A percentile compares a stretch with the other conserved stretches of the same genome.
Conservation (phyloP, 1,140 invertebrate species). For the Brachionus rotundiformis region DNA sequence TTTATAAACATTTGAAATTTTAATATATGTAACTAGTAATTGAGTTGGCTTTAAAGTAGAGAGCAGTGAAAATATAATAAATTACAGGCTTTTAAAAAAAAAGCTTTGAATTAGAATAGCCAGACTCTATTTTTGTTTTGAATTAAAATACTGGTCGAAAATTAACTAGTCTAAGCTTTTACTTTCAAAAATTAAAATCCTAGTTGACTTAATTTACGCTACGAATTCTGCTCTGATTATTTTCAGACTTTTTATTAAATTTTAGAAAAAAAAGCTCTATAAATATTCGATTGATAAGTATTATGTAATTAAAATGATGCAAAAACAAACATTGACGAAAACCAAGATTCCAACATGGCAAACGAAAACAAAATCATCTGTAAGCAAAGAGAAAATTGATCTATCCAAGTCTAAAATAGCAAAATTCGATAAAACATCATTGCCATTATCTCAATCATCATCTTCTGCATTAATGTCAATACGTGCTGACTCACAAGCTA, state of each 20-base stretch:
- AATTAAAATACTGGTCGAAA: background rate
- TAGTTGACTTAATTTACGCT: conserved; percentile 12
- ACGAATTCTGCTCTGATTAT: conserved; percentile 38
- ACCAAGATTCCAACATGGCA: conserved; percentile 42
- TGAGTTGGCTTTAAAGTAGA: background rate
- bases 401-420: background rate
- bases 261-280: background rate
- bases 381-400: conserved; percentile 2
- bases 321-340: conserved; percentile 8
- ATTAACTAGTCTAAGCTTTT: background rate
- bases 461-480: conserved; percentile 40
- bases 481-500: conserved; percentile 34
- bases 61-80: conserved; percentile 8
- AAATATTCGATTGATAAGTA: background rate
- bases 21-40: conserved; percentile 41
- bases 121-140: conserved; percentile 9
- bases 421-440: conserved; percentile 29
- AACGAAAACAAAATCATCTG: conserved; percentile 14
- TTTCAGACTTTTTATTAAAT: background rate
- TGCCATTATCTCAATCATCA: conserved; percentile 12
- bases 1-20: background rate
- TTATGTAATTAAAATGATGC: conserved; percentile 44
- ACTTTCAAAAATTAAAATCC: background rate
- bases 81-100: conserved; percentile 30
- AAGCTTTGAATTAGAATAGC: conserved; percentile 1